These are phyloP conservation scores for Pluvialis apricaria DNA, from an alignment of 2,113 vertebrate species.

Conservation along the genomic window DNA sequence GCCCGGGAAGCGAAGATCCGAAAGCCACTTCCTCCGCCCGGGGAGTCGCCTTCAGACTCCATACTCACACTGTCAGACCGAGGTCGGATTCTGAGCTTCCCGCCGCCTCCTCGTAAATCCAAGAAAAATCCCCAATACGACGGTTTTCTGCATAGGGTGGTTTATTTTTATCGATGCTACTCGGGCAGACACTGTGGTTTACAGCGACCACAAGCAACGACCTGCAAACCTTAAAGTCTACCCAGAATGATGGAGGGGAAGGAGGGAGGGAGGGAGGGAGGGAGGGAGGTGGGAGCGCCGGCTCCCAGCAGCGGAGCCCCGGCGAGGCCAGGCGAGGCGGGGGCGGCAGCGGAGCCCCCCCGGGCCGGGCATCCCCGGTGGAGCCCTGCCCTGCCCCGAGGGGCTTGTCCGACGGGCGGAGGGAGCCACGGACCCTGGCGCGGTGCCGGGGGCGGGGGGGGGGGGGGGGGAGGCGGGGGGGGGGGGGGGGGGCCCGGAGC, in stretches of 20 bases:
- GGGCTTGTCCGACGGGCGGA: not conserved
- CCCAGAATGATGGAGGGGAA: not conserved
- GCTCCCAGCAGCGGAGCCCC: not conserved
- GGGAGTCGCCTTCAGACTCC: not conserved
- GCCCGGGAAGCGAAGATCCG: not conserved
- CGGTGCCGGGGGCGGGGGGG: not conserved
- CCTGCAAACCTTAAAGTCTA: conserved; percentile 12
- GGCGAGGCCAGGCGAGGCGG: not conserved
- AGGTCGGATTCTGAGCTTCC: not conserved
- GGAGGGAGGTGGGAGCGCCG: not conserved
- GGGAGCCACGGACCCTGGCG: not conserved
- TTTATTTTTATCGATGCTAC: conserved; percentile 29
- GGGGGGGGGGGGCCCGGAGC: too few species aligned
- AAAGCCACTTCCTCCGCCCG: not conserved
- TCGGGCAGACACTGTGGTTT: not conserved
- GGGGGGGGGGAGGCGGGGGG: too few species aligned
- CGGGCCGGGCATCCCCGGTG: too few species aligned
- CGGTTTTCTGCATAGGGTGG: conserved; percentile 33
- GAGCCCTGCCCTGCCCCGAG: not conserved
- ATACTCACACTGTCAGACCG: not conserved
- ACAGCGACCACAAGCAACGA: not conserved
- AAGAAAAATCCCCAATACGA: not conserved
- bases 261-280: too few species aligned
- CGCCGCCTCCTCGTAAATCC: not conserved
- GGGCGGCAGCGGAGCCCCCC: not conserved